A percentile compares a stretch with the other conserved stretches of the same genome.
Evolutionary conservation across 2,113 vertebrate species (phyloP).

Genomic region (Brevimyrus niger): DNA sequence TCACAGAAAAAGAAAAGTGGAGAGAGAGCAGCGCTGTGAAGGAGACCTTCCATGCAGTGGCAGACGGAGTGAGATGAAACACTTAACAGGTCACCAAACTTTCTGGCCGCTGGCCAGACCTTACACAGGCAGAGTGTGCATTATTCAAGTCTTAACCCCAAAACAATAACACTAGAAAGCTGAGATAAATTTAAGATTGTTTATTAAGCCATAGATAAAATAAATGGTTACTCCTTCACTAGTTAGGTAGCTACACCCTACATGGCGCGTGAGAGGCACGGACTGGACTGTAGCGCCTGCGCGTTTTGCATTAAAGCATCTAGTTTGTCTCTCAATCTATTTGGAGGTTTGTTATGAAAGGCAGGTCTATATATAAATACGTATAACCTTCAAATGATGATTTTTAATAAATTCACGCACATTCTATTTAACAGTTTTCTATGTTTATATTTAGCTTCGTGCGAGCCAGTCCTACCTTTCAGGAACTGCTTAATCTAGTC

Average conservation of each 20-base stretch:
- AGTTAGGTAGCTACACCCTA: too few species aligned
- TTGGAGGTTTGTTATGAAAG: too few species aligned
- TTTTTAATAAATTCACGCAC: neutral
- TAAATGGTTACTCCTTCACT: too few species aligned
- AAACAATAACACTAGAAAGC: neutral
- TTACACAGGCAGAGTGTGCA: neutral
- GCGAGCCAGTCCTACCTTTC: too few species aligned
- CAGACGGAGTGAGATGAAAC: neutral
- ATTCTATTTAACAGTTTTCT: neutral
- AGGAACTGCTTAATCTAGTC: neutral
- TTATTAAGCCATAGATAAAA: too few species aligned
- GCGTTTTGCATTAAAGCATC: too few species aligned
- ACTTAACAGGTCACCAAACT: neutral
- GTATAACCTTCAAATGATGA: neutral
- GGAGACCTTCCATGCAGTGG: too few species aligned
- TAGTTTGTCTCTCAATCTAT: too few species aligned
- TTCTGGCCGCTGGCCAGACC: neutral
- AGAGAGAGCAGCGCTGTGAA: neutral
- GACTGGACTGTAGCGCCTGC: too few species aligned
- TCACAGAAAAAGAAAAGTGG: slow-evolving; percentile 9
- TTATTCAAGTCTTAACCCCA: neutral
- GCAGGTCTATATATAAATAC: too few species aligned
- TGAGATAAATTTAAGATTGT: too few species aligned
- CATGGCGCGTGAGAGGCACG: too few species aligned
- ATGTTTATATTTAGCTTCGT: neutral